Conservation (phyloP, 2,797 vertebrate species). For the Rhynchotus rufescens region DNA sequence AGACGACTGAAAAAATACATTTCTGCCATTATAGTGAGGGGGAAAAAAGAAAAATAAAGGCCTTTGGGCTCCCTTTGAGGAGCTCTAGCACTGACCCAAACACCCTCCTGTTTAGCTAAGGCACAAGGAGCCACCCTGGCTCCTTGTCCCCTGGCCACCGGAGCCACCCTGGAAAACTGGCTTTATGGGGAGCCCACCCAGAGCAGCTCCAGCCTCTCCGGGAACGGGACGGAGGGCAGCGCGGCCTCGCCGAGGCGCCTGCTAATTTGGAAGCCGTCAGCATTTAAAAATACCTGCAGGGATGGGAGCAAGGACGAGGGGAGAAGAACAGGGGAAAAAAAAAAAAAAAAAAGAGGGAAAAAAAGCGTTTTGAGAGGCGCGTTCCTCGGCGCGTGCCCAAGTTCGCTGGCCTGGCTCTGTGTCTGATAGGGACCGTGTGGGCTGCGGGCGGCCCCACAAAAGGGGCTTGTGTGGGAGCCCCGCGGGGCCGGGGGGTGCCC, state of each 20-base stretch:
- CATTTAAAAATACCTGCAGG: constrained; percentile 85
- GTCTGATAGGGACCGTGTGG: constrained; percentile 89
- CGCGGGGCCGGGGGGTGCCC: too few relatives aligned
- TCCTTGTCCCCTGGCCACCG: background rate
- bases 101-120: background rate
- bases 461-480: constrained; percentile 71
- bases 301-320: constrained; percentile 43
- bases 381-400: constrained; percentile 83
- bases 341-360: background rate
- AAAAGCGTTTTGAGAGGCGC: constrained; percentile 82
- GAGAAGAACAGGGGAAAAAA: too few relatives aligned
- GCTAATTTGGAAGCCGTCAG: constrained; percentile 81
- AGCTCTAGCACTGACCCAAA: background rate
- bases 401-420: constrained; percentile 82
- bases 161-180: background rate
- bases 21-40: background rate
- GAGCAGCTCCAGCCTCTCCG: background rate
- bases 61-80: background rate
- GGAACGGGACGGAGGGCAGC: constrained; percentile 50
- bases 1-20: constrained; percentile 24
- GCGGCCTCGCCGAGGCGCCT: constrained; percentile 59
- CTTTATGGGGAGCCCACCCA: background rate
- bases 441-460: constrained; percentile 78
- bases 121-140: too few relatives aligned
- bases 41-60: background rate